Evolutionary conservation across 2,113 vertebrate species (phyloP).

Genomic region (Sturnira hondurensis): DNA sequence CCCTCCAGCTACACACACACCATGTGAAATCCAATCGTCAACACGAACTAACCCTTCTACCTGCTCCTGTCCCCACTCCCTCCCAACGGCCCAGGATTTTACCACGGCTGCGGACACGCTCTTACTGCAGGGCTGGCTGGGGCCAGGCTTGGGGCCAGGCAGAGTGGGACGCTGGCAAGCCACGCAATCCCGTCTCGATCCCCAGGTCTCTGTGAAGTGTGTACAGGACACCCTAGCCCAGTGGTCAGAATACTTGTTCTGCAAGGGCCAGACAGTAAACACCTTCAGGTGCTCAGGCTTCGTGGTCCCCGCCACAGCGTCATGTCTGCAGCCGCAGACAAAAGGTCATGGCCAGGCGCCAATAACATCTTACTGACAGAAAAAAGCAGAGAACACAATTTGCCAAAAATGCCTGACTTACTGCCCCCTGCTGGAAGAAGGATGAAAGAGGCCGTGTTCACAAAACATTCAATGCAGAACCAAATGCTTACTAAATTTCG

Average conservation of each 20-base stretch:
- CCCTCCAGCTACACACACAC: fast-evolving
- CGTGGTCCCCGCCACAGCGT: neutral
- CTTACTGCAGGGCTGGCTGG: fast-evolving
- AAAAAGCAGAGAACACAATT: neutral
- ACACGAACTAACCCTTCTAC: neutral
- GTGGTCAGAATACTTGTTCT: neutral
- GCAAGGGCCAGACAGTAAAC: neutral
- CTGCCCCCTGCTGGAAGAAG: neutral
- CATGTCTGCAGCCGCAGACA: neutral
- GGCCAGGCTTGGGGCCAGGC: neutral
- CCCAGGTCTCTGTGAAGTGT: neutral
- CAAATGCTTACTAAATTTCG: neutral
- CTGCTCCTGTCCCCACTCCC: neutral
- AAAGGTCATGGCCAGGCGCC: fast-evolving
- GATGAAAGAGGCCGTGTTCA: neutral
- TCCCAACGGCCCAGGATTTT: neutral
- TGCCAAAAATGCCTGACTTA: neutral
- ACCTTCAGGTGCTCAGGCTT: neutral
- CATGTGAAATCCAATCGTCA: neutral
- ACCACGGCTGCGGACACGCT: neutral
- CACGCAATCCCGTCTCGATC: neutral
- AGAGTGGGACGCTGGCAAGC: neutral
- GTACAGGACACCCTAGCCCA: neutral
- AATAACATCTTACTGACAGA: neutral
- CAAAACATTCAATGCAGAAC: neutral